Conservation (phyloP, 1,140 invertebrate species). For the Augochlora pura region DNA sequence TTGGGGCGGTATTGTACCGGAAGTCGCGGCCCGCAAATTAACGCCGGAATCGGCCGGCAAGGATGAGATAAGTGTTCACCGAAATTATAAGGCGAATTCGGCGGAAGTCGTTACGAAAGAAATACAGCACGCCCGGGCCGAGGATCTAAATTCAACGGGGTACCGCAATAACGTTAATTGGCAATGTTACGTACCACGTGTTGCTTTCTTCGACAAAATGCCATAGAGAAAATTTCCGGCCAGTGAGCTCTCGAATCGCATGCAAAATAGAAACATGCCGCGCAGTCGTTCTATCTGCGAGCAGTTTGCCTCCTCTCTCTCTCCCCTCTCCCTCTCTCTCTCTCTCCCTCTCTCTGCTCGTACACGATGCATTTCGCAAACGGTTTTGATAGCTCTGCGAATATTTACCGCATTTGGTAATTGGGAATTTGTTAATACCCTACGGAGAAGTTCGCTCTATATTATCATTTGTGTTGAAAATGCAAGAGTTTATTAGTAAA, state of each 20-base stretch:
- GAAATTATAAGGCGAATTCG: neutral
- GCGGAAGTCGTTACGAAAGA: neutral
- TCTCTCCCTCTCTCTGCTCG: conserved; percentile 10
- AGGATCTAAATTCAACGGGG: neutral
- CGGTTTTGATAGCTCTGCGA: too few species aligned
- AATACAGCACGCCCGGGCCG: neutral
- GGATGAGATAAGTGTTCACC: neutral
- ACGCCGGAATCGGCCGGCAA: neutral
- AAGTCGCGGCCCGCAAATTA: too few species aligned
- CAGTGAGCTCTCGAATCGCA: neutral
- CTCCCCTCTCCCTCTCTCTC: too few species aligned
- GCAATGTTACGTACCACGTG: neutral
- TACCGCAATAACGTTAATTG: neutral
- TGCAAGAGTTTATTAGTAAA: too few species aligned
- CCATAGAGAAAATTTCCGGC: neutral
- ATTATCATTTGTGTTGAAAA: too few species aligned
- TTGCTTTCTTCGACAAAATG: conserved; percentile 4
- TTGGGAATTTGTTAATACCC: too few species aligned
- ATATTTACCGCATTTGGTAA: too few species aligned
- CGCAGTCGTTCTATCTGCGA: neutral
- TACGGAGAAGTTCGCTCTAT: too few species aligned
- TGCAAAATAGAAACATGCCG: neutral
- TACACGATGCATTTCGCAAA: neutral
- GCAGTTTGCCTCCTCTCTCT: too few species aligned
- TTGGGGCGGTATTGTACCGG: neutral